Evolutionary conservation across 2,888 invertebrate genomes (phyloP).

Genomic region (Orchestes rusci): DNA sequence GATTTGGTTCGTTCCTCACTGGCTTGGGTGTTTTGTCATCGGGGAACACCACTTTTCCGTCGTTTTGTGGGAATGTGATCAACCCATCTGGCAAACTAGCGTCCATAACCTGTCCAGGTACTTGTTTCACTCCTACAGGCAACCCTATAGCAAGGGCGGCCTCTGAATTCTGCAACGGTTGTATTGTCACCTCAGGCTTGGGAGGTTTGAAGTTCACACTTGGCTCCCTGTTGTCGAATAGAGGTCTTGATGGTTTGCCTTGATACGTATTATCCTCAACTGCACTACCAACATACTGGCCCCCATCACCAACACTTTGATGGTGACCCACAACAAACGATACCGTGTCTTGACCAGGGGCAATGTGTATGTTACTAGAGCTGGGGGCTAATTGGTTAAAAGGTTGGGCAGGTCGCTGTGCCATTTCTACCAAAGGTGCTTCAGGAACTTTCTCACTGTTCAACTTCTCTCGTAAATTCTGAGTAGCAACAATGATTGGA

Average conservation of each 20-base stretch:
- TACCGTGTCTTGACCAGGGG: constrained; percentile 57
- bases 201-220: constrained; percentile 6
- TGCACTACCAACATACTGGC: constrained; percentile 44
- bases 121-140: constrained; percentile 37
- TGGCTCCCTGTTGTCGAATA: constrained; percentile 29
- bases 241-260: constrained; percentile 39
- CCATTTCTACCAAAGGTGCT: constrained; percentile 6
- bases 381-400: constrained; percentile 43
- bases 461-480: constrained; percentile 41
- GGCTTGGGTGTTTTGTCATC: constrained; percentile 33
- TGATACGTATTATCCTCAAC: constrained; percentile 48
- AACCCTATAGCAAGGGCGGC: constrained; percentile 42
- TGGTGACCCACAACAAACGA: constrained; percentile 58
- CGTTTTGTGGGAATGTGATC: constrained; percentile 31
- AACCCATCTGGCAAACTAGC: constrained; percentile 36
- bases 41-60: constrained; percentile 40
- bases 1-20: constrained; percentile 23
- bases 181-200: constrained; percentile 35
- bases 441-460: constrained; percentile 40
- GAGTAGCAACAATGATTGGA: constrained; percentile 41
- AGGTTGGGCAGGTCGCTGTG: constrained; percentile 9
- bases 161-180: constrained; percentile 40
- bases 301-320: constrained; percentile 49
- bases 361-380: constrained; percentile 57
- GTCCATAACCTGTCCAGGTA: constrained; percentile 43